Conservation (phyloP, 2,797 vertebrate genomes). For the Sebastes aleutianus region DNA sequence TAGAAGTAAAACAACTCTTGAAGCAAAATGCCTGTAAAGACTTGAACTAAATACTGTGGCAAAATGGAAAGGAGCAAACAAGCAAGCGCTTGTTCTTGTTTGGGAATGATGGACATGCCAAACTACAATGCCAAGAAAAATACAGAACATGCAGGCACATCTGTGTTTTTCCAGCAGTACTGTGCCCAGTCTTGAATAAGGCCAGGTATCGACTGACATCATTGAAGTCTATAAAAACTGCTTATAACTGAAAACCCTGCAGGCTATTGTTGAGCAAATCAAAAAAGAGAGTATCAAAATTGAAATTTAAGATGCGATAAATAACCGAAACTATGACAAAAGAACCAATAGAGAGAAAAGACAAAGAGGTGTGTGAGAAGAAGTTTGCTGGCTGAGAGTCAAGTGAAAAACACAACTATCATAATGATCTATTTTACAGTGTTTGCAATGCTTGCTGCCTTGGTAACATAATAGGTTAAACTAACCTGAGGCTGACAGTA, state of each 20-base stretch:
- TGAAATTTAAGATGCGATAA: neutral
- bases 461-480: conserved; percentile 39
- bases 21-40: neutral
- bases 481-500: neutral
- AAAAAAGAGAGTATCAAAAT: neutral
- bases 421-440: neutral
- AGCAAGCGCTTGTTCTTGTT: conserved; percentile 58
- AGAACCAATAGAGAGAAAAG: too few species aligned
- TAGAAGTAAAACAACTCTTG: neutral
- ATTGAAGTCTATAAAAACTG: neutral
- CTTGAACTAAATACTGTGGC: neutral
- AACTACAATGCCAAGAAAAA: conserved; percentile 21
- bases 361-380: too few species aligned
- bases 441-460: conserved; percentile 10
- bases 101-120: conserved; percentile 13
- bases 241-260: neutral
- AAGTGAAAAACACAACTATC: neutral
- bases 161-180: neutral
- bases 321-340: too few species aligned
- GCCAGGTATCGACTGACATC: conserved; percentile 6
- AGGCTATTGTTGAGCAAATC: neutral
- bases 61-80: conserved; percentile 37
- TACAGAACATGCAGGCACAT: conserved; percentile 9
- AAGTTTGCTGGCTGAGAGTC: neutral
- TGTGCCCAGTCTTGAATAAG: conserved; percentile 18